Conservation (phyloP, 2,113 vertebrate species). For the Epinephelus cyanopodus region DNA sequence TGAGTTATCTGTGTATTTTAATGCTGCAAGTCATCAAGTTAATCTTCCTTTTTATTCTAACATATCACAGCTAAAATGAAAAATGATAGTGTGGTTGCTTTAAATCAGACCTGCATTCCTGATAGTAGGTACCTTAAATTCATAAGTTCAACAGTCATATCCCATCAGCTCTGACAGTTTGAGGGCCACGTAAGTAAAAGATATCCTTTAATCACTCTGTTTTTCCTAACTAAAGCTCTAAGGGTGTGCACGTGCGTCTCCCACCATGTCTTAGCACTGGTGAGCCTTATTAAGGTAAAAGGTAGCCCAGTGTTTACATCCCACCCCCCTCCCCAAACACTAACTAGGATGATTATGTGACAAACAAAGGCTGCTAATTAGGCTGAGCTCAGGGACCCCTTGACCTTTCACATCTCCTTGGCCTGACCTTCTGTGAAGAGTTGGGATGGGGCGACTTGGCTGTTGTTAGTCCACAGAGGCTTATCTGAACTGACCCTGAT, state of each 20-base stretch:
- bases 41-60: background rate
- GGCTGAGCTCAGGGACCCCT: slow-evolving; percentile 32
- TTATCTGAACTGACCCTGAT: slow-evolving; percentile 58
- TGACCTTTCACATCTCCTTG: slow-evolving; percentile 42
- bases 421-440: slow-evolving; percentile 27
- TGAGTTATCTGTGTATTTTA: background rate
- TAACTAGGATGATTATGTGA: slow-evolving; percentile 51
- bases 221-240: background rate
- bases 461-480: slow-evolving; percentile 20
- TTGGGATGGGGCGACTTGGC: background rate
- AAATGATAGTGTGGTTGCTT: background rate
- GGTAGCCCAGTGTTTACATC: slow-evolving; percentile 25
- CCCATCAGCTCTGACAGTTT: background rate
- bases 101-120: background rate
- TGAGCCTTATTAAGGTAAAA: slow-evolving; percentile 66
- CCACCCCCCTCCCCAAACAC: background rate
- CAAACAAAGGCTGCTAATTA: slow-evolving; percentile 54
- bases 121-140: background rate
- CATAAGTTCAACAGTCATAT: background rate
- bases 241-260: background rate
- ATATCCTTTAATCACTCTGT: background rate
- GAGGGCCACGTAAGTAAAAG: background rate
- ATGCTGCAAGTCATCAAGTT: background rate
- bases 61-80: background rate
- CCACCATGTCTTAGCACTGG: background rate